Evolutionary conservation across 2,888 invertebrate genomes (phyloP).

Genomic region (Eutolmus rufibarbis): DNA sequence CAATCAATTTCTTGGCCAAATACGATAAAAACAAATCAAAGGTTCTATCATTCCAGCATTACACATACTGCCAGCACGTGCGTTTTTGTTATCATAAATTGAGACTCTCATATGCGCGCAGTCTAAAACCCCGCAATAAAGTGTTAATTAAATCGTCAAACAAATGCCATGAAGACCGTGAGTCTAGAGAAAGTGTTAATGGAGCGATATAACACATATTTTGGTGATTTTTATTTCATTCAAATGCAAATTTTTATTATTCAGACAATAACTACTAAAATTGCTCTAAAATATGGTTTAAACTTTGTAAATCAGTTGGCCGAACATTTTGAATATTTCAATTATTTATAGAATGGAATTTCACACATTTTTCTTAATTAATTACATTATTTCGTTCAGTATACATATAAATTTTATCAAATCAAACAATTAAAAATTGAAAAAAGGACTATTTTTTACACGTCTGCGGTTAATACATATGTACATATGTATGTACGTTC

Average conservation of each 20-base stretch:
- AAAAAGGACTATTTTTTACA: too few species aligned
- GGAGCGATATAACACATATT: not conserved
- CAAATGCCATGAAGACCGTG: not conserved
- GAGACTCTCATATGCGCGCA: not conserved
- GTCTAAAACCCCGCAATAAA: not conserved
- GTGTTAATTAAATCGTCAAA: not conserved
- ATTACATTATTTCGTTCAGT: too few species aligned
- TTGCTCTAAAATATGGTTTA: not conserved
- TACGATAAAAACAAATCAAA: not conserved
- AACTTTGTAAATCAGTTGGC: too few species aligned
- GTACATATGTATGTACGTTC: too few species aligned
- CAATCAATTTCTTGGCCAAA: not conserved
- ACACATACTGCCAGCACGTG: not conserved
- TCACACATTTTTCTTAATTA: too few species aligned
- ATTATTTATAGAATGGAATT: too few species aligned
- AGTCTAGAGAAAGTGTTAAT: not conserved
- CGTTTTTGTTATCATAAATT: not conserved
- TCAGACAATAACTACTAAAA: not conserved
- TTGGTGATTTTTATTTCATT: not conserved
- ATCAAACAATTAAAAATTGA: too few species aligned
- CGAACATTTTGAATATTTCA: too few species aligned
- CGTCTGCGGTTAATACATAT: too few species aligned
- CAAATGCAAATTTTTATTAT: not conserved
- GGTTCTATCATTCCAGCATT: not conserved
- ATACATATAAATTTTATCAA: too few species aligned